phyloP scores from a whole-genome alignment of 2,113 vertebrate species.

The Porphyrio hochstetteri region DNA sequence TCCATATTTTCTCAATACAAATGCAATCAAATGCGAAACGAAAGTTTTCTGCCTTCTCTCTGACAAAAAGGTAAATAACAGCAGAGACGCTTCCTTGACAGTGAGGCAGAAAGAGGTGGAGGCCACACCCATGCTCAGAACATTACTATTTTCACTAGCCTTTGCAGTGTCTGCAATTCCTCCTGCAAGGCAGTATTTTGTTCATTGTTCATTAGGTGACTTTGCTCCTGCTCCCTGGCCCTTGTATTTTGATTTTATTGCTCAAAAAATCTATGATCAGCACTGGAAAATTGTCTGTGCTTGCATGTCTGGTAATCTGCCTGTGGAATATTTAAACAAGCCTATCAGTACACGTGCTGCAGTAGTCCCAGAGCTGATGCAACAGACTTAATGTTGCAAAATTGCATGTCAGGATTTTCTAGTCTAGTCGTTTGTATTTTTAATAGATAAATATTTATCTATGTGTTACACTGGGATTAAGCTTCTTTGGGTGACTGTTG shows the following conservation, averaged over 20 bases:
- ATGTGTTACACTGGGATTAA: not conserved
- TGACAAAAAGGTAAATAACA: not conserved
- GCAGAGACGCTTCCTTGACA: not conserved
- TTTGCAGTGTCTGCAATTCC: not conserved
- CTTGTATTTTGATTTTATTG: not conserved
- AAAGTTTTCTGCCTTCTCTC: not conserved
- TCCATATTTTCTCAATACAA: not conserved
- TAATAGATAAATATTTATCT: slow-evolving; percentile 15
- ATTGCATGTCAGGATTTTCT: not conserved
- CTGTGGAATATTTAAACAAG: not conserved
- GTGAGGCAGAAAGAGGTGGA: not conserved
- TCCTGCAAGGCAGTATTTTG: not conserved
- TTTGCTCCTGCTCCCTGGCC: not conserved
- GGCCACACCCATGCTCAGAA: not conserved
- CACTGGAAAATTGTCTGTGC: not conserved
- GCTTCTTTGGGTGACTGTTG: not conserved
- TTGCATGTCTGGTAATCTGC: not conserved
- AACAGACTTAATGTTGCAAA: not conserved
- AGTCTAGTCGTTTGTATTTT: not conserved
- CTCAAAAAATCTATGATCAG: not conserved
- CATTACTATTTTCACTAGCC: not conserved
- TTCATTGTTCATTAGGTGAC: not conserved
- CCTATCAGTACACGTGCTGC: not conserved
- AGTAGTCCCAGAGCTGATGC: not conserved
- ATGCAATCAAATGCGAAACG: not conserved